phyloP scores from a whole-genome alignment of 2,797 vertebrate genomes.

The Etheostoma perlongum region DNA sequence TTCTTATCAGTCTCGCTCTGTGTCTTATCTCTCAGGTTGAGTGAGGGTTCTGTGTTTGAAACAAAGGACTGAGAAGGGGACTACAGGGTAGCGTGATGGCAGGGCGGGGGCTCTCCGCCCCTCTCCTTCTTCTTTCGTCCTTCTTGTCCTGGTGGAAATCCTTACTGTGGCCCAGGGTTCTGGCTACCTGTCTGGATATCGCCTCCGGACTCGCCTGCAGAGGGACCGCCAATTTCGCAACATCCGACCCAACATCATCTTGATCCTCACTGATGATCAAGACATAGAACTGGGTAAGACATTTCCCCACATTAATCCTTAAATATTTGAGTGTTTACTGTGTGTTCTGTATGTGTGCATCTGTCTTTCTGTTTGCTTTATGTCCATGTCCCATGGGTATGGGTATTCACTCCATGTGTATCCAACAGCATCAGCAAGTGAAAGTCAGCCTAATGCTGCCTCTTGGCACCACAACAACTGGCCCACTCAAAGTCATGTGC shows the following conservation, averaged over 20 bases:
- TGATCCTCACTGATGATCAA: slow-evolving; percentile 97
- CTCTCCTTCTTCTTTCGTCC: slow-evolving; percentile 71
- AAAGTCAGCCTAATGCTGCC: slow-evolving; percentile 71
- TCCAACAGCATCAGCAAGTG: slow-evolving; percentile 62
- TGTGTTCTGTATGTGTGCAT: slow-evolving; percentile 30
- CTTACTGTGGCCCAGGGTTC: slow-evolving; percentile 82
- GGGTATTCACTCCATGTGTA: slow-evolving; percentile 62
- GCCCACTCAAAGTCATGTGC: slow-evolving; percentile 76
- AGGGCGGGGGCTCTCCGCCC: slow-evolving; percentile 76
- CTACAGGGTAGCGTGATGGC: slow-evolving; percentile 83
- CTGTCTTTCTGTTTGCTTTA: slow-evolving; percentile 51
- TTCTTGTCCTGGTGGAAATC: slow-evolving; percentile 76
- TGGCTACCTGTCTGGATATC: slow-evolving; percentile 89
- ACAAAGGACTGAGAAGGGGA: slow-evolving; percentile 55
- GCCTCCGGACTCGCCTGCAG: slow-evolving; percentile 90
- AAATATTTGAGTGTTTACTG: slow-evolving; percentile 14
- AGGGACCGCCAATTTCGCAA: slow-evolving; percentile 92
- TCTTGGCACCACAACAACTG: slow-evolving; percentile 76
- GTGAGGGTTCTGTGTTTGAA: slow-evolving; percentile 43
- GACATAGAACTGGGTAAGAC: slow-evolving; percentile 96
- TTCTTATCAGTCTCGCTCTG: slow-evolving; percentile 38
- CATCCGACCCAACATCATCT: slow-evolving; percentile 96
- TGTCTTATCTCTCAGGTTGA: slow-evolving; percentile 65
- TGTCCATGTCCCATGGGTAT: slow-evolving; percentile 40
- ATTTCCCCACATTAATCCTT: slow-evolving; percentile 4